These are phyloP conservation scores for Pogonognathellus flavescens DNA, from an alignment of 1,140 invertebrate species.

Conservation along the genomic window DNA sequence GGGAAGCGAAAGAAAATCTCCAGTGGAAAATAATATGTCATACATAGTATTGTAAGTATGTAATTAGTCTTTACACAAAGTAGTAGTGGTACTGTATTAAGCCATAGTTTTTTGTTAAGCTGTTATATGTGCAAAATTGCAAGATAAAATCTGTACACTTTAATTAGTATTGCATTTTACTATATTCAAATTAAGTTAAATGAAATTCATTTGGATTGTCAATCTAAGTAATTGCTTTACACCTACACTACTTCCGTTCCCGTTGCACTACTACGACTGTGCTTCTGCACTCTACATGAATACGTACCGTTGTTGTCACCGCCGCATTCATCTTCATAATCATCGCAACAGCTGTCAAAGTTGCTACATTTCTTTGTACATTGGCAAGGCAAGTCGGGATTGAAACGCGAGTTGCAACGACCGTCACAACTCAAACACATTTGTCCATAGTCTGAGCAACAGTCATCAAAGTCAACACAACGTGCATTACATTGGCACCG, in stretches of 20 bases:
- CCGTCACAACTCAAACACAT: conserved; percentile 57
- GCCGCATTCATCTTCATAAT: conserved; percentile 33
- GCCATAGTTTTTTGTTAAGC: no score
- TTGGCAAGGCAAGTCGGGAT: conserved; percentile 59
- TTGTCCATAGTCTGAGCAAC: conserved; percentile 57
- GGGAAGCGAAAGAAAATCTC: no score
- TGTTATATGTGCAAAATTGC: no score
- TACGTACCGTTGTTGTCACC: not conserved
- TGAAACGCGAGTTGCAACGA: conserved; percentile 42
- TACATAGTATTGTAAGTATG: no score
- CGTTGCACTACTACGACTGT: not conserved
- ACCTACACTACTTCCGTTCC: not conserved
- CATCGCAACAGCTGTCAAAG: conserved; percentile 59
- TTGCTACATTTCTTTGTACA: conserved; percentile 59
- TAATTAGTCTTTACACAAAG: no score
- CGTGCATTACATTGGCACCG: conserved; percentile 61
- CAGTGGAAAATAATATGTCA: no score
- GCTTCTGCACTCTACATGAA: not conserved
- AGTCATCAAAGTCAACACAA: conserved; percentile 59
- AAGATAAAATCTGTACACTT: no score
- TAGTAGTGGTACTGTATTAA: no score
- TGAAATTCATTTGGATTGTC: no score
- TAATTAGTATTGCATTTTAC: no score
- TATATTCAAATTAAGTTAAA: no score
- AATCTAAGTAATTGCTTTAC: no score